Conservation (phyloP, 2,113 vertebrate species). For the Macquaria australasica region DNA sequence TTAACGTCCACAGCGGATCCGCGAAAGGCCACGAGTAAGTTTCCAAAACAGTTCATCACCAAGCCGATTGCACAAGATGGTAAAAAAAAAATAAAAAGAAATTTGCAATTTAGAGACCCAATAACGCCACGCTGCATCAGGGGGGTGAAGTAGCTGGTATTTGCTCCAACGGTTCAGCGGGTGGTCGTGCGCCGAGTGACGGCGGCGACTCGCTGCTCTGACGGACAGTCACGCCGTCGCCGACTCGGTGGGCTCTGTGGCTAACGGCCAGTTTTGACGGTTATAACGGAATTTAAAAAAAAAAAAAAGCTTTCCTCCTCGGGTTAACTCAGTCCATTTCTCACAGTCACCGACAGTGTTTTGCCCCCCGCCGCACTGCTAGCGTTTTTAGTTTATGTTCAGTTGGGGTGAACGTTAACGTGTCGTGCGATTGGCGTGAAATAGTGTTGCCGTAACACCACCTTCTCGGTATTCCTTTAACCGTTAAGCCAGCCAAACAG, state of each 20-base stretch:
- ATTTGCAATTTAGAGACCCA: too few relatives aligned
- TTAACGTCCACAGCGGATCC: constrained; percentile 1
- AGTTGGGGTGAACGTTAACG: constrained; percentile 13
- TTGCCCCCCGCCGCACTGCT: neutral
- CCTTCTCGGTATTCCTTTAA: neutral
- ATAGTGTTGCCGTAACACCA: constrained; percentile 36
- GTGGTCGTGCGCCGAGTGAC: constrained; percentile 56
- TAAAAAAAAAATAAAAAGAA: too few relatives aligned
- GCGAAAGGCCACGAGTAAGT: constrained; percentile 53
- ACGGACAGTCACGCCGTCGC: constrained; percentile 40
- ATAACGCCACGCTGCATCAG: neutral
- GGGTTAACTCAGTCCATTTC: neutral
- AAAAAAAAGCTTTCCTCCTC: neutral
- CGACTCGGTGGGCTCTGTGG: constrained; percentile 28
- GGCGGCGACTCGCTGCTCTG: constrained; percentile 55
- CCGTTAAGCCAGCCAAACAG: neutral
- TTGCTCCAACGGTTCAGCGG: constrained; percentile 49
- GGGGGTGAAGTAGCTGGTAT: neutral
- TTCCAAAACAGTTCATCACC: constrained; percentile 31
- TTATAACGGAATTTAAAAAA: neutral
- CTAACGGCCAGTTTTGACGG: constrained; percentile 10
- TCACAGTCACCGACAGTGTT: neutral
- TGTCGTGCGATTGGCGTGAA: constrained; percentile 61
- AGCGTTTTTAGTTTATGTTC: neutral
- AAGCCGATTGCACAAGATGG: too few relatives aligned